Conservation (phyloP, 2,888 invertebrate species). For the Caenorhabditis panamensis region DNA sequence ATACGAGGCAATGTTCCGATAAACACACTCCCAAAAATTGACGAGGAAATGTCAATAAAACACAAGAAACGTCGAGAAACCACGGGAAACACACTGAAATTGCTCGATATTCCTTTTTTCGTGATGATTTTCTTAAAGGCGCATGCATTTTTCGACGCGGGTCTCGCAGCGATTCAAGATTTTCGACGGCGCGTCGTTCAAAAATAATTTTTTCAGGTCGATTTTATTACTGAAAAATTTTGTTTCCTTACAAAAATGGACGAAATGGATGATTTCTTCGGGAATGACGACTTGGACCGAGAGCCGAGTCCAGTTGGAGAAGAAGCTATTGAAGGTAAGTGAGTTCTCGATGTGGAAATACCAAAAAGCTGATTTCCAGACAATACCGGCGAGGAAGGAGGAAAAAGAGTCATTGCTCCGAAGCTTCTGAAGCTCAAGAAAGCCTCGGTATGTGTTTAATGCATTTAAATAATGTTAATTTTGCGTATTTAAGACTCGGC, state of each 20-base stretch:
- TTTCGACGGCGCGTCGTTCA: conserved; percentile 28
- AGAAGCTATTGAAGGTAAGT: conserved; percentile 50
- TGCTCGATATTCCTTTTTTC: neutral
- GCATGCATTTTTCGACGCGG: conserved; percentile 1
- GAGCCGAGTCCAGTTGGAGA: conserved; percentile 60
- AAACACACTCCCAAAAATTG: too few species aligned
- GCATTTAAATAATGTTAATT: conserved; percentile 12
- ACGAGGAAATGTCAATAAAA: too few species aligned
- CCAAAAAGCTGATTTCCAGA: conserved; percentile 22
- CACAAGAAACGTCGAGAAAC: too few species aligned
- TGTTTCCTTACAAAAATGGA: conserved; percentile 44
- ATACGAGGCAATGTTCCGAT: too few species aligned
- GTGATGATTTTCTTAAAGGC: conserved; percentile 29
- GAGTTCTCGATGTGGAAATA: neutral
- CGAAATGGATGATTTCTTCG: conserved; percentile 68
- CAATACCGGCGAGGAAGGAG: conserved; percentile 20
- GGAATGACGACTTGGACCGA: conserved; percentile 65
- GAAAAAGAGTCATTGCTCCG: conserved; percentile 10
- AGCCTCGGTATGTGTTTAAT: conserved; percentile 24
- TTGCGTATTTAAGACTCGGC: conserved; percentile 46
- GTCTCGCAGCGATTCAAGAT: conserved; percentile 31
- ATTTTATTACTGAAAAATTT: neutral
- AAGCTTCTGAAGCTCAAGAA: conserved; percentile 34
- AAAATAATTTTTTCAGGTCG: conserved; percentile 2
- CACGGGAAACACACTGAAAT: neutral